phyloP scores from a whole-genome alignment of 2,797 vertebrate species.

The Glyptemys insculpta region DNA sequence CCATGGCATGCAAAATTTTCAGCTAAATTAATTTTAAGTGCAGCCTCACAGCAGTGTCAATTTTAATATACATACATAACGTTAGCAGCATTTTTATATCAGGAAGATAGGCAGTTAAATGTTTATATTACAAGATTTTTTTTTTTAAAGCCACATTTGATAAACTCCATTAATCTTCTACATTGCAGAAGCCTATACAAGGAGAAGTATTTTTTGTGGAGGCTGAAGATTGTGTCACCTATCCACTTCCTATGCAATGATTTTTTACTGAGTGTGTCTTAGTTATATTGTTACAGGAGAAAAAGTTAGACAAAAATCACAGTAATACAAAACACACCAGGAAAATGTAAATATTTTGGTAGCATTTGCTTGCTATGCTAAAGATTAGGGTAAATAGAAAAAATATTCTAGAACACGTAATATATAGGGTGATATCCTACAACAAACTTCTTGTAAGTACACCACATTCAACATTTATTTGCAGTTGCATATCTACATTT shows the following conservation, averaged over 20 bases:
- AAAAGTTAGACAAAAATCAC: not conserved
- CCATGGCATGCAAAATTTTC: not conserved
- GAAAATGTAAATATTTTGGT: not conserved
- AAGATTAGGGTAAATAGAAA: constrained; percentile 41
- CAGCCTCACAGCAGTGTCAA: not conserved
- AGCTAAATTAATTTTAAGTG: not conserved
- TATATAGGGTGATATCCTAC: constrained; percentile 89
- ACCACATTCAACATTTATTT: constrained; percentile 98
- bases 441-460: constrained; percentile 92
- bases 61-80: not conserved
- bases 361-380: not conserved
- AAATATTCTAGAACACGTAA: not conserved
- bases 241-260: not conserved
- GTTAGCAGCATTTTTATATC: not conserved
- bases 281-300: not conserved
- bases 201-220: not conserved
- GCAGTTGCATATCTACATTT: constrained; percentile 94
- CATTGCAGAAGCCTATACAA: not conserved
- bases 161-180: not conserved
- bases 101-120: not conserved
- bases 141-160: not conserved
- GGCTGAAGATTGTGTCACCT: not conserved
- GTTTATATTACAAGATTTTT: not conserved
- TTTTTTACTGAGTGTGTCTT: not conserved
- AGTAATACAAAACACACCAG: not conserved